These are phyloP conservation scores for Caenorhabditis inopinata DNA, from an alignment of 1,140 invertebrate species.

Conservation along the genomic window DNA sequence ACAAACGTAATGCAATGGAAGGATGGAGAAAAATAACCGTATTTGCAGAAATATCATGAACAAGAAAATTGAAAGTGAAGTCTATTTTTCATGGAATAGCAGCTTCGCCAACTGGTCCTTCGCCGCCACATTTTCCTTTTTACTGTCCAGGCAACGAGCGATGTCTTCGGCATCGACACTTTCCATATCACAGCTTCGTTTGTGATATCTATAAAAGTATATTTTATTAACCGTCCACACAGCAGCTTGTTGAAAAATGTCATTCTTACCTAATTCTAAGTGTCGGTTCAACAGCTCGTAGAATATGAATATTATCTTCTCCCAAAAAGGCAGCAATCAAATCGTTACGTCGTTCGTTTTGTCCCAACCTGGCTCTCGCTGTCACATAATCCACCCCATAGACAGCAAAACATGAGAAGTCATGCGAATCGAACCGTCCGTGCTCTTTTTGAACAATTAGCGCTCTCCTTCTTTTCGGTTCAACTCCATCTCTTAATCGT, in stretches of 20 bases:
- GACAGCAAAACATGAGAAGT: constrained; percentile 54
- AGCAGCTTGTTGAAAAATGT: background rate
- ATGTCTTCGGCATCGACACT: constrained; percentile 47
- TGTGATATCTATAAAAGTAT: constrained; percentile 48
- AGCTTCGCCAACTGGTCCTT: constrained; percentile 60
- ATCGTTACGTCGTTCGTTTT: constrained; percentile 49
- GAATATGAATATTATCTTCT: constrained; percentile 54
- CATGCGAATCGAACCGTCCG: constrained; percentile 61
- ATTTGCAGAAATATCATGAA: background rate
- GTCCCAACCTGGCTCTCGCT: constrained; percentile 35
- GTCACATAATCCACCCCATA: constrained; percentile 59
- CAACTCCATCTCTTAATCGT: constrained; percentile 29
- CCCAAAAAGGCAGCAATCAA: constrained; percentile 56
- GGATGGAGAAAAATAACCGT: background rate
- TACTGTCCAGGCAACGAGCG: constrained; percentile 52
- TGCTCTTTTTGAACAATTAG: constrained; percentile 63
- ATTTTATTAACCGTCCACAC: background rate
- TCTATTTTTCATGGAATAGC: constrained; percentile 49
- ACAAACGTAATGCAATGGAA: background rate
- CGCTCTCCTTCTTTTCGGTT: constrained; percentile 45
- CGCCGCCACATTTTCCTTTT: constrained; percentile 53
- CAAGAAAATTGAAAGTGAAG: background rate
- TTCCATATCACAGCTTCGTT: constrained; percentile 47
- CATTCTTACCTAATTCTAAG: constrained; percentile 52
- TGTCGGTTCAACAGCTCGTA: constrained; percentile 62